These are phyloP conservation scores for Harpalus rubripes DNA, from an alignment of 2,888 invertebrate species.

Conservation along the genomic window DNA sequence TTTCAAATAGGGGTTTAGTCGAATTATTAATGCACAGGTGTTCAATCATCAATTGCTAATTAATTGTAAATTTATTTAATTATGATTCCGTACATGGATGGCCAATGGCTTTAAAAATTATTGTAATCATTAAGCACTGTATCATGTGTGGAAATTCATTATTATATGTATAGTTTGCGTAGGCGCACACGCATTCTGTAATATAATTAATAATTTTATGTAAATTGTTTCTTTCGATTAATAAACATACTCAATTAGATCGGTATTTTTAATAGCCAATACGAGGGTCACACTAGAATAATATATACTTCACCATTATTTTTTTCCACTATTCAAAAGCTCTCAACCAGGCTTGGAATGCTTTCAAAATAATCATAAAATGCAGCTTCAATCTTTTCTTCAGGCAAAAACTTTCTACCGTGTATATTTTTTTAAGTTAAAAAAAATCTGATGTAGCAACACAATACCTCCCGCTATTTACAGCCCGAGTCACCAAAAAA, in stretches of 20 bases:
- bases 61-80: conserved; percentile 4
- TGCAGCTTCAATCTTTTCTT: too few relatives aligned
- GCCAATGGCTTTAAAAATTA: background rate
- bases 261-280: background rate
- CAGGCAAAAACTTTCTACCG: too few relatives aligned
- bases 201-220: background rate
- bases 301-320: too few relatives aligned
- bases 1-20: background rate
- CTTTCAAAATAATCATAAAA: too few relatives aligned
- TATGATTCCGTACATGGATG: conserved; percentile 2
- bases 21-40: background rate
- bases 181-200: background rate
- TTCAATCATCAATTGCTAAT: background rate
- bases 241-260: background rate
- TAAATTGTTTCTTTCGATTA: conserved; percentile 3
- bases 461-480: too few relatives aligned
- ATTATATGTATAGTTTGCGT: background rate
- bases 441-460: too few relatives aligned
- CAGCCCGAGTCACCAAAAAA: too few relatives aligned
- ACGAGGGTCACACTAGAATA: background rate
- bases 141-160: background rate
- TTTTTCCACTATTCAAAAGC: too few relatives aligned
- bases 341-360: too few relatives aligned
- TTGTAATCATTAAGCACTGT: background rate
- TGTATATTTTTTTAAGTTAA: too few relatives aligned